A percentile compares a stretch with the other conserved stretches of the same genome.
Conservation (phyloP, 2,113 vertebrate species). For the Ardeotis arabs region DNA sequence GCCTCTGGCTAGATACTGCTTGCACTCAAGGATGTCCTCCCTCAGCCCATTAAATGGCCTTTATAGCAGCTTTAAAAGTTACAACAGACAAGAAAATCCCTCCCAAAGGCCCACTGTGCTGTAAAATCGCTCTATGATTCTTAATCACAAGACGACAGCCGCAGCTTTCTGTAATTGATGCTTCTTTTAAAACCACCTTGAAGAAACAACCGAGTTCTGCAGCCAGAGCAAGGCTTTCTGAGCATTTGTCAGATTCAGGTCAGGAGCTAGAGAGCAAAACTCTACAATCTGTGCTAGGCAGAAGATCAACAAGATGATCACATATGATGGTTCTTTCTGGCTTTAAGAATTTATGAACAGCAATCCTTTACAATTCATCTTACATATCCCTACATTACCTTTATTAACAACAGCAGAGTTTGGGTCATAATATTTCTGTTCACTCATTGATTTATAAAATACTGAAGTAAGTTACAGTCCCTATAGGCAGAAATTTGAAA, state of each 20-base stretch:
- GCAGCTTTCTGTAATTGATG: neutral
- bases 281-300: neutral
- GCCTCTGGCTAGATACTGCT: neutral
- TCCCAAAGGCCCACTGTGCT: neutral
- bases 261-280: neutral
- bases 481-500: neutral
- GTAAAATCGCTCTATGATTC: slow-evolving; percentile 46
- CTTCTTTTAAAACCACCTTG: slow-evolving; percentile 30
- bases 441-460: neutral
- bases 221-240: neutral
- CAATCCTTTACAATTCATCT: neutral
- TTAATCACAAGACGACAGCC: neutral
- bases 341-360: neutral
- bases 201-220: neutral
- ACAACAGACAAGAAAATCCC: slow-evolving; percentile 9
- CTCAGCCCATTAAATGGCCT: neutral
- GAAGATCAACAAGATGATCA: neutral
- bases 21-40: slow-evolving; percentile 9
- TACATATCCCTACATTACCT: neutral
- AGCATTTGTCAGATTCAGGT: neutral
- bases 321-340: neutral
- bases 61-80: slow-evolving; percentile 19
- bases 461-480: neutral
- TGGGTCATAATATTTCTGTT: neutral
- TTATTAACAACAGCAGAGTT: neutral